A percentile compares a stretch with the other conserved stretches of the same genome.
Evolutionary conservation across 2,888 invertebrate genomes (phyloP).

Genomic region (Anorthoa munda): DNA sequence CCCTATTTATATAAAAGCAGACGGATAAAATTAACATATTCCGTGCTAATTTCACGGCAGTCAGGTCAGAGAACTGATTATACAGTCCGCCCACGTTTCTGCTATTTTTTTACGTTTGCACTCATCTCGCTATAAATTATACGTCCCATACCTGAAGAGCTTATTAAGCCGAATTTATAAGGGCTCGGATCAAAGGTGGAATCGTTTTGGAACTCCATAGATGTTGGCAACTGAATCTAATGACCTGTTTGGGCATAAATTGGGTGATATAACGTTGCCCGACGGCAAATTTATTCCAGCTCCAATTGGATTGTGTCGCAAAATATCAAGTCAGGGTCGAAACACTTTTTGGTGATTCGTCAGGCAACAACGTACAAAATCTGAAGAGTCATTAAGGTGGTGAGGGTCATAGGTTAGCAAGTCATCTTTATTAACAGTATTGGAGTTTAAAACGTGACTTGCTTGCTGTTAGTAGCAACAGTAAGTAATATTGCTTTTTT

Average conservation of each 20-base stretch:
- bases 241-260: constrained; percentile 63
- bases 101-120: constrained; percentile 65
- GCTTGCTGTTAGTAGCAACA: constrained; percentile 9
- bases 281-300: constrained; percentile 43
- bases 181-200: constrained; percentile 65
- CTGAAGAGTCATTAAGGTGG: constrained; percentile 40
- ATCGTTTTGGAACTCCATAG: constrained; percentile 61
- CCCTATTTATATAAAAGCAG: constrained; percentile 56
- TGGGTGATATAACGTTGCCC: constrained; percentile 54
- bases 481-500: constrained; percentile 12
- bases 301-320: constrained; percentile 42
- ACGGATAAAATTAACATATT: constrained; percentile 68
- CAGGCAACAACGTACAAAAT: constrained; percentile 18
- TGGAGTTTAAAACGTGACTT: constrained; percentile 31
- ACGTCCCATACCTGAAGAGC: constrained; percentile 67
- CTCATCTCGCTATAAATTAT: constrained; percentile 70
- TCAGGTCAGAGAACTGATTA: constrained; percentile 62
- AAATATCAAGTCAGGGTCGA: constrained; percentile 55
- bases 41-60: constrained; percentile 61
- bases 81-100: constrained; percentile 60
- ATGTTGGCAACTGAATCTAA: constrained; percentile 59
- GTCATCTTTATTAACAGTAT: constrained; percentile 42
- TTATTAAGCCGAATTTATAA: constrained; percentile 70
- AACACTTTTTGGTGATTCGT: constrained; percentile 52
- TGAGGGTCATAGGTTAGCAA: constrained; percentile 41